Percentiles rank a stretch among this genome's conserved stretches.
Evolutionary conservation across 2,797 vertebrate species (phyloP).

Genomic region (Spinibarbus caldwelli): DNA sequence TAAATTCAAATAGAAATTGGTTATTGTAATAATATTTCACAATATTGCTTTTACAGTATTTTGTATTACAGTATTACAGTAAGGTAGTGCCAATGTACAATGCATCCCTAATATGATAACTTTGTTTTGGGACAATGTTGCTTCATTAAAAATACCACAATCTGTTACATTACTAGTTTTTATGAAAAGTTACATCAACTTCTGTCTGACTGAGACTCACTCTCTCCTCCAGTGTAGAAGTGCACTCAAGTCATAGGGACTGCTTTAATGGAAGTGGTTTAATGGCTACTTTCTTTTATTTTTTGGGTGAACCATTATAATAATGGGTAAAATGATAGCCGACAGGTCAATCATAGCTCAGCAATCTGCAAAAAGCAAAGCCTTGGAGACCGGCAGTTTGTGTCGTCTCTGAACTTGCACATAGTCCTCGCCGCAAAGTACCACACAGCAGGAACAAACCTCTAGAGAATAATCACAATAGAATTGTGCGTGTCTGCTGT

Average conservation of each 20-base stretch:
- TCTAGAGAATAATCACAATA: slow-evolving; percentile 44
- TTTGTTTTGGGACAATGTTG: neutral
- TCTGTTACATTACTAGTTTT: neutral
- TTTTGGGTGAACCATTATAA: slow-evolving; percentile 8
- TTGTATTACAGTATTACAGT: neutral
- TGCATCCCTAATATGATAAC: neutral
- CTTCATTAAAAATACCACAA: slow-evolving; percentile 3
- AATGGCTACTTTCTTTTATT: neutral
- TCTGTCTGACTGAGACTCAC: neutral
- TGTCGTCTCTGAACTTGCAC: neutral
- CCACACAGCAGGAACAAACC: slow-evolving; percentile 44
- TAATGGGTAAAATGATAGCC: neutral
- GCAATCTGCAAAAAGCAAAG: neutral
- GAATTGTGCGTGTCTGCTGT: slow-evolving; percentile 46
- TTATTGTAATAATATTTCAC: neutral
- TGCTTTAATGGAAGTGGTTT: neutral
- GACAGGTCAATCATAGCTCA: neutral
- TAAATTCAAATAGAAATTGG: neutral
- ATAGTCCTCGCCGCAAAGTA: neutral
- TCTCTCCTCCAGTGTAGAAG: neutral
- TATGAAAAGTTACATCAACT: neutral
- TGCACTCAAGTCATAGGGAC: neutral
- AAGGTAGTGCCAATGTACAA: neutral
- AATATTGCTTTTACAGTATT: neutral
- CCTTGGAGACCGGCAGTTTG: neutral